phyloP scores from a whole-genome alignment of 2,888 invertebrate genomes.

The Drosophila nr. perissopoda region DNA sequence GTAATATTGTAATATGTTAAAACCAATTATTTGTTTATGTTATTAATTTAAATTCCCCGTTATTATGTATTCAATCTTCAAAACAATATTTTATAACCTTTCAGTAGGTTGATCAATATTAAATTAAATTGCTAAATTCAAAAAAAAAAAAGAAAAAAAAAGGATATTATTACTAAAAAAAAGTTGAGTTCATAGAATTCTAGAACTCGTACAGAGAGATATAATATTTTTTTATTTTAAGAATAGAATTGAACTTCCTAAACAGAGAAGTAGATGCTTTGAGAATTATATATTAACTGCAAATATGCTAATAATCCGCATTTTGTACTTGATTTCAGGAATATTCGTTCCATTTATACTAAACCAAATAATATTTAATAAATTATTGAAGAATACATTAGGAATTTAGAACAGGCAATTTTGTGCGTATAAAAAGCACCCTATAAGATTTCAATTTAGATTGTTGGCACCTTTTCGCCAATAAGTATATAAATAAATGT shows the following conservation, averaged over 20 bases:
- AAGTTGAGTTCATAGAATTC: not conserved
- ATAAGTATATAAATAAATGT: slow-evolving; percentile 12
- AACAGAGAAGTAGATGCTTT: too few species aligned
- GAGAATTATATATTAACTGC: not conserved
- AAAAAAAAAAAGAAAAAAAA: too few species aligned
- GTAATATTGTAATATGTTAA: too few species aligned
- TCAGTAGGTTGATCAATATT: too few species aligned
- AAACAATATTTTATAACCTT: too few species aligned
- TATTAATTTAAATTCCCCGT: too few species aligned
- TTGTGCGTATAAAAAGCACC: not conserved
- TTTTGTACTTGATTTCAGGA: not conserved
- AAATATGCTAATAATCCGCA: not conserved
- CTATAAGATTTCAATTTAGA: slow-evolving; percentile 36
- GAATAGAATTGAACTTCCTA: not conserved
- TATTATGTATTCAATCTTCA: too few species aligned
- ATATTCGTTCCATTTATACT: not conserved
- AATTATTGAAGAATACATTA: not conserved
- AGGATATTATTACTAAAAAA: too few species aligned
- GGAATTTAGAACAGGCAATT: not conserved
- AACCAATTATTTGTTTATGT: too few species aligned
- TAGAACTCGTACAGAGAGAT: not conserved
- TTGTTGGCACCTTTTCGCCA: slow-evolving; percentile 30
- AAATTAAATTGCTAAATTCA: too few species aligned
- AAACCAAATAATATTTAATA: not conserved
- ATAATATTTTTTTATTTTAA: not conserved